Evolutionary conservation across 2,888 invertebrate genomes (phyloP), one percentile per base, ranked within the genome.

Genomic region (Rotaria macrura): DNA sequence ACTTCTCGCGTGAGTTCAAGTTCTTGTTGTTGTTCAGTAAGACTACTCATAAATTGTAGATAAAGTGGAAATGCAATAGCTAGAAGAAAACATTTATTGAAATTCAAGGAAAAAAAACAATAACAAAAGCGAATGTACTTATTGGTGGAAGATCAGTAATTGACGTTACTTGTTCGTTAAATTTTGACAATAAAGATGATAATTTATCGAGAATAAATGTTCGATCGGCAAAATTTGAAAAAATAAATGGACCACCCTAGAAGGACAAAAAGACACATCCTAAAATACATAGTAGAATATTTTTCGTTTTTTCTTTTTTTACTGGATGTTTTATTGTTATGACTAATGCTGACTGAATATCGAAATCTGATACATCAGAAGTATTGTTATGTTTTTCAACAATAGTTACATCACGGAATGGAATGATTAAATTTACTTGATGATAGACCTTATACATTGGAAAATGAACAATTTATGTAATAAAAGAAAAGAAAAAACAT

Each of bases 121-220:
- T 47, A 14, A 47, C 9, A 47, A 1, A 12, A 65, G 85, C 1
- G 47, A 49, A 85, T 29, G 43, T n/a, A 57, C 84, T 10, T 72
- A 85, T 23, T n/a, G 79, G 14, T 20, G 25, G n/a, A 55, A 84
- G 84, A 86, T 85, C 38, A 57, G 4, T 88, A 87, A n/a, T 25
- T 1, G 43, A 83, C 38, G 85, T 84, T 83, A 34, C 29, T n/a
- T 57, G 10, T 55, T 87, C 87, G 20, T 88, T 88, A 84, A 90
- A 93, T 90, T 94, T 94, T 0, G 95, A 93, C 7, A 96, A 92
- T 38, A 97, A 93, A 90, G 96, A 95, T 0, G 95, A 95, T 87
- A 97, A 94, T 91, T 96, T 96, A 89, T 94, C 93, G 9, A 96
- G 93, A 12, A 97, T 93, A 90, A 96, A 95, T 89, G 96, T 94